Conservation (phyloP, 2,888 invertebrate genomes). For the Caenorhabditis panamensis region DNA sequence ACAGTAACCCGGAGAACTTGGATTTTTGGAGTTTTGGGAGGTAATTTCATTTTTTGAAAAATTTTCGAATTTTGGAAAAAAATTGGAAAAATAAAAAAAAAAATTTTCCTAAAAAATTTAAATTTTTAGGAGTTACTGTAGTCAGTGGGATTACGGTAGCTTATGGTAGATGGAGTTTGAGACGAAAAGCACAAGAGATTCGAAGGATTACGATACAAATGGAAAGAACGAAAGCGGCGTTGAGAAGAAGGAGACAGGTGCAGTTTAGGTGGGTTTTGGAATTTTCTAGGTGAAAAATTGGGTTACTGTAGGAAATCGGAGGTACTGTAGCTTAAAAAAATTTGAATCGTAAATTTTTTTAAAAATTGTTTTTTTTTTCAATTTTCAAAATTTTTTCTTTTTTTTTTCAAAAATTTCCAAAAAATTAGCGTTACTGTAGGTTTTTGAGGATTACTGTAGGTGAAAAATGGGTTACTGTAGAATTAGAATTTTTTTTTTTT, state of each 20-base stretch:
- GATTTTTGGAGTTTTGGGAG: not conserved
- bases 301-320: not conserved
- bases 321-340: not conserved
- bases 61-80: not conserved
- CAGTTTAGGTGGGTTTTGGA: slow-evolving; percentile 30
- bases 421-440: no score
- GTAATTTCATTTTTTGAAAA: not conserved
- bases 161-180: slow-evolving; percentile 11
- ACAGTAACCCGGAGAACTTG: not conserved
- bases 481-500: no score
- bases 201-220: slow-evolving; percentile 18
- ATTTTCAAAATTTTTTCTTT: not conserved
- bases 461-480: no score
- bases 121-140: no score
- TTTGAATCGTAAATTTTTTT: not conserved
- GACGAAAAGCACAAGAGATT: not conserved
- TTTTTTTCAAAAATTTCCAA: not conserved
- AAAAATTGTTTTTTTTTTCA: not conserved
- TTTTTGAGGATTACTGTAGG: no score
- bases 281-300: not conserved
- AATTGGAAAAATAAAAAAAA: no score
- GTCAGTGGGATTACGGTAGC: slow-evolving; percentile 1
- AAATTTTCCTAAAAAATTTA: no score
- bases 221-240: slow-evolving; percentile 20
- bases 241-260: slow-evolving; percentile 28